These are phyloP conservation scores for Agelastica alni DNA, from an alignment of 2,888 invertebrate genomes.

Conservation along the genomic window DNA sequence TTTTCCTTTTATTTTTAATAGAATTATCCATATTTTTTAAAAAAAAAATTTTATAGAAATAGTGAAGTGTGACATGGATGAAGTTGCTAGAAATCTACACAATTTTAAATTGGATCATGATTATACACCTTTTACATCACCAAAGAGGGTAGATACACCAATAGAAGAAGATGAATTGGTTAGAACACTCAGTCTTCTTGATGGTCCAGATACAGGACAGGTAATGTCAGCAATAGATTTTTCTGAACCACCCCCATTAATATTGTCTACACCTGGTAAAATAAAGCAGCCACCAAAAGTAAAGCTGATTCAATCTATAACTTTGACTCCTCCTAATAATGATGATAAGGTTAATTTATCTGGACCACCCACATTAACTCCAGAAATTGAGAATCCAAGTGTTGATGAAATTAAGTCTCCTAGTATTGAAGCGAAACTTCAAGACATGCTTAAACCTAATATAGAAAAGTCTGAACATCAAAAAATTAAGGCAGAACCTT, in stretches of 20 bases:
- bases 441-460: conserved; percentile 8
- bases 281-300: conserved; percentile 32
- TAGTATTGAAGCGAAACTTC: conserved; percentile 4
- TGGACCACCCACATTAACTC: neutral
- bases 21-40: too few relatives aligned
- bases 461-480: conserved; percentile 3
- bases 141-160: conserved; percentile 58
- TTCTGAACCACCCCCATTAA: conserved; percentile 31
- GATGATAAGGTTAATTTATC: conserved; percentile 15
- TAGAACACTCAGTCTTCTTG: conserved; percentile 53
- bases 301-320: conserved; percentile 33
- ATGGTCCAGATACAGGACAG: conserved; percentile 42
- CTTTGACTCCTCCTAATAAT: conserved; percentile 24
- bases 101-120: conserved; percentile 79
- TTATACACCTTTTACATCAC: conserved; percentile 73
- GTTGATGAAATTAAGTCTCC: conserved; percentile 9
- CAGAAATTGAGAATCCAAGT: conserved; percentile 2
- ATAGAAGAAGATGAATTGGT: conserved; percentile 50
- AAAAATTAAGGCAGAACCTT: neutral
- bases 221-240: conserved; percentile 14
- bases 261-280: conserved; percentile 23
- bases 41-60: conserved; percentile 36
- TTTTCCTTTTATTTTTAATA: too few relatives aligned
- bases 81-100: conserved; percentile 55
- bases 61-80: conserved; percentile 52